Evolutionary conservation across 1,140 invertebrate genomes (phyloP).

Genomic region (Leptonema lineaticorne): DNA sequence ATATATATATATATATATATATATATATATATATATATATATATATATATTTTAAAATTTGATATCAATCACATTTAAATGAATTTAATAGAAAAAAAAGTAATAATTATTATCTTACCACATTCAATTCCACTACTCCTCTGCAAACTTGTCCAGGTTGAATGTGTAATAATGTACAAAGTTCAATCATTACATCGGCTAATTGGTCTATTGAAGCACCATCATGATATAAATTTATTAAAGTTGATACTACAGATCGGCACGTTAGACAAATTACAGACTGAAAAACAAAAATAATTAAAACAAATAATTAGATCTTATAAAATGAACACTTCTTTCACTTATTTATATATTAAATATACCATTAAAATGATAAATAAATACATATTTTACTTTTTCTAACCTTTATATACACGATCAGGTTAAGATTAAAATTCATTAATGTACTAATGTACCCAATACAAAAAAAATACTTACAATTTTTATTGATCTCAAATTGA

Average conservation of each 20-base stretch:
- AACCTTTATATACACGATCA: too few species aligned
- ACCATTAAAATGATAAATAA: too few species aligned
- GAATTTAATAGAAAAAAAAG: too few species aligned
- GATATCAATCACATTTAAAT: too few species aligned
- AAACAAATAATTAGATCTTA: too few species aligned
- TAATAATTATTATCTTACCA: slow-evolving; percentile 54
- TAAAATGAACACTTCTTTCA: background rate
- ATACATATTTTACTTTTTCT: too few species aligned
- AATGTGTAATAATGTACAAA: slow-evolving; percentile 59
- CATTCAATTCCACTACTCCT: slow-evolving; percentile 58
- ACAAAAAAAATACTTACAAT: too few species aligned
- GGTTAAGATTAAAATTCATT: background rate
- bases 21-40: too few species aligned
- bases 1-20: too few species aligned
- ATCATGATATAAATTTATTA: slow-evolving; percentile 48
- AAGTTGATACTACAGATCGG: slow-evolving; percentile 49
- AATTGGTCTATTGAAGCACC: slow-evolving; percentile 49
- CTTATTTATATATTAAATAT: too few species aligned
- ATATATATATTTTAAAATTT: too few species aligned
- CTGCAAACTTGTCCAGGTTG: slow-evolving; percentile 59
- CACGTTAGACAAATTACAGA: slow-evolving; percentile 57
- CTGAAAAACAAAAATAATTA: slow-evolving; percentile 42
- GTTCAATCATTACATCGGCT: slow-evolving; percentile 44
- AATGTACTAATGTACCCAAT: slow-evolving; percentile 33
- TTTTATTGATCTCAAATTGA: too few species aligned